A percentile compares a stretch with the other conserved stretches of the same genome.
These are phyloP conservation scores for Parelbella ahira DNA, from an alignment of 2,888 invertebrate species.

Conservation along the genomic window DNA sequence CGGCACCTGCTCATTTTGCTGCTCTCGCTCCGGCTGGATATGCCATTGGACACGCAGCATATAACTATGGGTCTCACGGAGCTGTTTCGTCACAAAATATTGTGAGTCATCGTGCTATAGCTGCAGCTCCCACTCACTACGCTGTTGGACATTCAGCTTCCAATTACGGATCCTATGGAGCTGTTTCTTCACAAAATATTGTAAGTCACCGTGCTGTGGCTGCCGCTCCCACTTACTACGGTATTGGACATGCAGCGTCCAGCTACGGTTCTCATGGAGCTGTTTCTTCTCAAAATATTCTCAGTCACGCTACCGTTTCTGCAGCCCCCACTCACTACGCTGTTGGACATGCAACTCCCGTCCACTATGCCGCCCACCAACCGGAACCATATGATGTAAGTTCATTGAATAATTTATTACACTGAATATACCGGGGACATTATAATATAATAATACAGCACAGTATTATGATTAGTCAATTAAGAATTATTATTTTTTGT, in stretches of 20 bases:
- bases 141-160: slow-evolving; percentile 13
- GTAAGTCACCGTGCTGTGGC: slow-evolving; percentile 33
- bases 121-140: slow-evolving; percentile 21
- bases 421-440: too few relatives aligned
- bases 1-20: neutral
- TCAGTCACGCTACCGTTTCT: slow-evolving; percentile 30
- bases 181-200: slow-evolving; percentile 28
- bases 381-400: slow-evolving; percentile 51
- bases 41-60: slow-evolving; percentile 6
- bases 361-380: slow-evolving; percentile 38
- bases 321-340: slow-evolving; percentile 35
- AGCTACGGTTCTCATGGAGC: slow-evolving; percentile 25
- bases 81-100: slow-evolving; percentile 30
- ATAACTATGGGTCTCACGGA: slow-evolving; percentile 23
- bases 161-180: slow-evolving; percentile 24
- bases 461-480: too few relatives aligned
- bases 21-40: slow-evolving; percentile 17
- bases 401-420: slow-evolving; percentile 17
- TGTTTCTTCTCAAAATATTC: slow-evolving; percentile 28
- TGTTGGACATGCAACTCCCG: slow-evolving; percentile 37
- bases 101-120: slow-evolving; percentile 21
- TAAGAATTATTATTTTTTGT: too few relatives aligned
- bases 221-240: slow-evolving; percentile 26
- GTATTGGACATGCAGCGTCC: slow-evolving; percentile 12
- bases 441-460: too few relatives aligned